Evolutionary conservation across 2,888 invertebrate genomes (phyloP).

Genomic region (Agrochola lota): DNA sequence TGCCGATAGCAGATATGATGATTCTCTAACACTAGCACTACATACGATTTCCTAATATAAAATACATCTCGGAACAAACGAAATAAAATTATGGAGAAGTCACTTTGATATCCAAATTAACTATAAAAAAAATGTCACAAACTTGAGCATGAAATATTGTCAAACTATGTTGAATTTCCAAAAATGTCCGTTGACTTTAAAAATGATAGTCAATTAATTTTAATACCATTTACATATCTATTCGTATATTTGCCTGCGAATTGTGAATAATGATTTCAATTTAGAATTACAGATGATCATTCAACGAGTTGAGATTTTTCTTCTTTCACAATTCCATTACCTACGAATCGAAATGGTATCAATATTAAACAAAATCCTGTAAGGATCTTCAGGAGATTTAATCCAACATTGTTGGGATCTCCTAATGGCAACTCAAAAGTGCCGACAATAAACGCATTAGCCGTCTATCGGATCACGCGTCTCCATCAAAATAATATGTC

Average conservation of each 20-base stretch:
- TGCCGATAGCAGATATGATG: not conserved
- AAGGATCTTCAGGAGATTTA: slow-evolving; percentile 64
- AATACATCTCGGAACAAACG: not conserved
- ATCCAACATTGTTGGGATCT: slow-evolving; percentile 75
- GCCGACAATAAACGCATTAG: slow-evolving; percentile 85
- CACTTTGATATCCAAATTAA: not conserved
- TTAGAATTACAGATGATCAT: slow-evolving; percentile 16
- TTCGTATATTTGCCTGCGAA: not conserved
- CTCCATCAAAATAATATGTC: slow-evolving; percentile 73
- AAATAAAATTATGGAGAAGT: not conserved
- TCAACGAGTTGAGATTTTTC: slow-evolving; percentile 4
- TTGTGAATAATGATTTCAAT: slow-evolving; percentile 30
- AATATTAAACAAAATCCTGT: slow-evolving; percentile 31
- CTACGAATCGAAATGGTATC: not conserved
- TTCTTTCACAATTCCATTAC: not conserved
- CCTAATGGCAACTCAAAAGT: slow-evolving; percentile 82
- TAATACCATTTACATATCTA: slow-evolving; percentile 43
- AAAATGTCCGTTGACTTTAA: slow-evolving; percentile 17
- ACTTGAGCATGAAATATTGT: slow-evolving; percentile 3
- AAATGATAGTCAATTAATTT: slow-evolving; percentile 41
- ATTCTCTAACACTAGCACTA: not conserved
- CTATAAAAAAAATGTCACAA: not conserved
- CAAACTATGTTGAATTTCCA: slow-evolving; percentile 12
- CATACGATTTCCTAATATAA: not conserved
- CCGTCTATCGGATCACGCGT: slow-evolving; percentile 80